Percentiles rank a stretch among this genome's conserved stretches.
Conservation (phyloP, 2,797 vertebrate genomes). For the Oceanodroma leucorhoa region DNA sequence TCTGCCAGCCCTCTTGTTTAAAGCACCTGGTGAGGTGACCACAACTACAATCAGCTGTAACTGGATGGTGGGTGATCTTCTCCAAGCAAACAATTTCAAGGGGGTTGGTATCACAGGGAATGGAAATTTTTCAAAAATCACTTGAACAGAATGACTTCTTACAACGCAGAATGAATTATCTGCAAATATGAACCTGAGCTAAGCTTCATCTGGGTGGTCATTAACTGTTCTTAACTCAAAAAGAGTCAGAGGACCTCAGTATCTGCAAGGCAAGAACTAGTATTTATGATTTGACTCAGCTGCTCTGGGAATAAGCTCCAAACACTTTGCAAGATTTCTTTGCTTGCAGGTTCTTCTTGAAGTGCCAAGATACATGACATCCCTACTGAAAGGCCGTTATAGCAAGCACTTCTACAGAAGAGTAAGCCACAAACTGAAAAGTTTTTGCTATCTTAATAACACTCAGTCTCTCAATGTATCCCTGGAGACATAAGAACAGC, state of each 20-base stretch:
- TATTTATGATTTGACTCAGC: background rate
- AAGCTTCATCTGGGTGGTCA: background rate
- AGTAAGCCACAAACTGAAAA: background rate
- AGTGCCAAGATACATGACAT: background rate
- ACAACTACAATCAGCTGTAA: background rate
- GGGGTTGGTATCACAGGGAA: background rate
- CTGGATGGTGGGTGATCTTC: background rate
- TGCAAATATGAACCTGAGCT: background rate
- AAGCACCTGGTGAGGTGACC: background rate
- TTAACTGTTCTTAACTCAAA: background rate
- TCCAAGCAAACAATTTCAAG: background rate
- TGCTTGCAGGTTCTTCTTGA: background rate
- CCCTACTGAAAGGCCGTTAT: background rate
- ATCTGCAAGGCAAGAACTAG: background rate
- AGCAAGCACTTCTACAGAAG: background rate
- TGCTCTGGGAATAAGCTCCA: background rate
- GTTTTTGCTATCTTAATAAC: background rate
- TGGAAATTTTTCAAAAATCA: background rate
- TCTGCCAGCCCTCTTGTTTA: background rate
- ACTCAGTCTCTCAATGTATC: background rate
- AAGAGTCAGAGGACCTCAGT: background rate
- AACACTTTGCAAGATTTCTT: background rate
- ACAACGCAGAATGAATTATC: accelerated
- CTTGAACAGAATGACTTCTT: background rate
- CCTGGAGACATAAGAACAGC: background rate